Percentiles rank a stretch among this genome's conserved stretches.
These are phyloP conservation scores for Champsocephalus gunnari DNA, from an alignment of 2,797 vertebrate species.

Conservation along the genomic window DNA sequence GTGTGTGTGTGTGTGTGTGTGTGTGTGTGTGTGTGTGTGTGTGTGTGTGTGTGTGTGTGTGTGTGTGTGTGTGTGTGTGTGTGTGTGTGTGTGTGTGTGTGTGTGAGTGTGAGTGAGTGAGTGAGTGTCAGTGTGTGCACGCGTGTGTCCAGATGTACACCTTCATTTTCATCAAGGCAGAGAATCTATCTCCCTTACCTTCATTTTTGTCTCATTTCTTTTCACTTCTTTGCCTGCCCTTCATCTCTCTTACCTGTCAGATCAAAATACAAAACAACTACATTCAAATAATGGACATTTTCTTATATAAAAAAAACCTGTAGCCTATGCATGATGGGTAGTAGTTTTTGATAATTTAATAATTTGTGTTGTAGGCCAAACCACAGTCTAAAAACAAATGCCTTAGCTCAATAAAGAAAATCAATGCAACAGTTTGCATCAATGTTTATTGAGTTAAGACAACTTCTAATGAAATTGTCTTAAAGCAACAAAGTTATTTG, in stretches of 20 bases:
- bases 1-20: neutral
- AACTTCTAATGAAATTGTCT: too few relatives aligned
- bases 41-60: neutral
- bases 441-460: too few relatives aligned
- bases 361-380: neutral
- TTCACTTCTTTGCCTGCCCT: slow-evolving; percentile 36
- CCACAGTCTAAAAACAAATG: neutral
- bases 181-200: slow-evolving; percentile 45
- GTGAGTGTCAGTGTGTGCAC: slow-evolving; percentile 8
- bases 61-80: neutral
- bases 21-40: slow-evolving; percentile 9
- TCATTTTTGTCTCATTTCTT: slow-evolving; percentile 43
- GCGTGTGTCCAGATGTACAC: slow-evolving; percentile 64
- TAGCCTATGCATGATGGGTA: neutral
- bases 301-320: neutral
- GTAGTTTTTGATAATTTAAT: slow-evolving; percentile 1
- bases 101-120: slow-evolving; percentile 18
- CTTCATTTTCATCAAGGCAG: slow-evolving; percentile 70
- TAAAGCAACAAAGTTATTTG: too few relatives aligned
- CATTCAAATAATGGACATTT: neutral
- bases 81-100: neutral
- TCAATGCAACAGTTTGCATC: too few relatives aligned
- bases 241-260: slow-evolving; percentile 9
- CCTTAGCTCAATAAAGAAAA: too few relatives aligned
- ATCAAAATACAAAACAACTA: slow-evolving; percentile 5